These are phyloP conservation scores for Congeria kusceri DNA, from an alignment of 2,888 invertebrate species.

Conservation along the genomic window DNA sequence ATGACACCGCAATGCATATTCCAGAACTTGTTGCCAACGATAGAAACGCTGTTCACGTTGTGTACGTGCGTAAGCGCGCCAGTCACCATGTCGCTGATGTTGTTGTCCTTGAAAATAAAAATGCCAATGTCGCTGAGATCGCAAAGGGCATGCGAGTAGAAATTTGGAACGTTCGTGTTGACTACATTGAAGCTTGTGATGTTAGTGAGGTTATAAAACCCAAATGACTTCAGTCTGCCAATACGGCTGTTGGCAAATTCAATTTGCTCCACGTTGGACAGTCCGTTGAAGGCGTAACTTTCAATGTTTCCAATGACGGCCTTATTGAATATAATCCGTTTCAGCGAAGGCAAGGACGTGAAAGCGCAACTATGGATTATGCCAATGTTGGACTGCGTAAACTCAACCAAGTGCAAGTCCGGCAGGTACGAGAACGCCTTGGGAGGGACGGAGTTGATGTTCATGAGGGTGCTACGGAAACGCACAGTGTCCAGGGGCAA, in stretches of 20 bases:
- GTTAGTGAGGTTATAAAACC: constrained; percentile 32
- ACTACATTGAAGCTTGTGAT: constrained; percentile 24
- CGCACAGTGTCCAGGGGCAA: constrained; percentile 36
- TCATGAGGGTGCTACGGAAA: constrained; percentile 40
- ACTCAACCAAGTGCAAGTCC: constrained; percentile 42
- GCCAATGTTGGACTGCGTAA: constrained; percentile 47
- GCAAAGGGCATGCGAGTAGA: constrained; percentile 50
- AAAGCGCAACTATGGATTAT: constrained; percentile 50
- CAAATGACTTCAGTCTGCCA: constrained; percentile 49
- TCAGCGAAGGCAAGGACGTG: constrained; percentile 23
- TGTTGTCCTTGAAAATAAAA: constrained; percentile 28
- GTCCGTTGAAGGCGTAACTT: constrained; percentile 55
- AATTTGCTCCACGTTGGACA: constrained; percentile 30
- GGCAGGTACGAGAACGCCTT: constrained; percentile 42
- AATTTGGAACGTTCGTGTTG: constrained; percentile 42
- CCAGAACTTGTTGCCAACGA: constrained; percentile 41
- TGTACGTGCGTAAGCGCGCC: constrained; percentile 30
- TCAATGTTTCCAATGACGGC: constrained; percentile 50
- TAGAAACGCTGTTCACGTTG: constrained; percentile 19
- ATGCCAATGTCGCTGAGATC: constrained; percentile 26
- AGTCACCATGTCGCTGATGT: constrained; percentile 50
- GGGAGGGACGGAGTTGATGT: constrained; percentile 47
- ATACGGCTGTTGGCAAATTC: constrained; percentile 43
- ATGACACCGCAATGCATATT: constrained; percentile 51
- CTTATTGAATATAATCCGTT: constrained; percentile 40